phyloP scores from a whole-genome alignment of 1,140 invertebrate genomes.

The Scaptomyza pallida region DNA sequence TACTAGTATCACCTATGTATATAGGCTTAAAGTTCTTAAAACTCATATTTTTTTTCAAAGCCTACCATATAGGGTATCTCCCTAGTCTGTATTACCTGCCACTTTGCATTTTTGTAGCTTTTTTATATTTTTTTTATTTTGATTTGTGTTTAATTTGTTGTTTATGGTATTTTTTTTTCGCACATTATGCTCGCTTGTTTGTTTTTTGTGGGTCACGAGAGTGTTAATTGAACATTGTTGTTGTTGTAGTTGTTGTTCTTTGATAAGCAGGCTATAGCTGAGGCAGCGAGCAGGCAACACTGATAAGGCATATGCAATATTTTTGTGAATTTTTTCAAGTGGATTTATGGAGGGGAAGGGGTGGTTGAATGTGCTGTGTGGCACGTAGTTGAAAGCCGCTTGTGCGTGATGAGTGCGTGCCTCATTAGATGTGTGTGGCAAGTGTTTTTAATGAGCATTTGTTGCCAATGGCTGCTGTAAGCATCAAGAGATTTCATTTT shows the following conservation, averaged over 20 bases:
- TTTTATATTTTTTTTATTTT: slow-evolving; percentile 6
- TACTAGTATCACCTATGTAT: too few species aligned
- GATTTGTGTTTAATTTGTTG: slow-evolving; percentile 8
- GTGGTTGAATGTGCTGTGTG: not conserved
- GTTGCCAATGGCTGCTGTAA: not conserved
- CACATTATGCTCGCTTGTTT: slow-evolving; percentile 41
- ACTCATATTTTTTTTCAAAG: not conserved
- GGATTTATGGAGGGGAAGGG: slow-evolving; percentile 10
- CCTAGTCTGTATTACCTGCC: not conserved
- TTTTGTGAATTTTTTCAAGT: not conserved
- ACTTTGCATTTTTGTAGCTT: slow-evolving; percentile 9
- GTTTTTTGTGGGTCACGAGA: slow-evolving; percentile 56
- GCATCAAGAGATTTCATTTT: slow-evolving; percentile 65
- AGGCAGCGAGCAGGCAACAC: slow-evolving; percentile 5
- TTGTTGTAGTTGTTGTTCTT: slow-evolving; percentile 9
- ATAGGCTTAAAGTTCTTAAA: too few species aligned
- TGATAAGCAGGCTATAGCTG: slow-evolving; percentile 68
- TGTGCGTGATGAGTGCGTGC: slow-evolving; percentile 11
- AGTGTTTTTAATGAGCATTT: slow-evolving; percentile 63
- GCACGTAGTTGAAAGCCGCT: slow-evolving; percentile 20
- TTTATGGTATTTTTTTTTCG: slow-evolving; percentile 44
- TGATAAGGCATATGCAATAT: slow-evolving; percentile 32
- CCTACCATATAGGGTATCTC: slow-evolving; percentile 21
- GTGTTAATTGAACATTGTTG: slow-evolving; percentile 46
- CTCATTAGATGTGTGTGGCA: slow-evolving; percentile 26